Evolutionary conservation across 2,888 invertebrate species (phyloP).

Genomic region (Electrophaes corylata): DNA sequence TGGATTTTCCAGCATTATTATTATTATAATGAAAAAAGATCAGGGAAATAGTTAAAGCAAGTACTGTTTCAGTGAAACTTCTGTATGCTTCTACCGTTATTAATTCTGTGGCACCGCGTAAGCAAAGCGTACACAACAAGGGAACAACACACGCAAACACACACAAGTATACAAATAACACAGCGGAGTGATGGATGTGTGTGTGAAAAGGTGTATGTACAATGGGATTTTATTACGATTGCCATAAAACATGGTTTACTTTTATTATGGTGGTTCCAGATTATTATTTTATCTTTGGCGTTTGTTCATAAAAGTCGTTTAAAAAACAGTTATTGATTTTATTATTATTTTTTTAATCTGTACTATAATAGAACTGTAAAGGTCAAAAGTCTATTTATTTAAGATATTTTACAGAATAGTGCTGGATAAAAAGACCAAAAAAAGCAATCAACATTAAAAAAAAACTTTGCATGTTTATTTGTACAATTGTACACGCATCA

Average conservation of each 20-base stretch:
- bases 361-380: too few species aligned
- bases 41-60: too few species aligned
- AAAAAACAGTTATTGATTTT: background rate
- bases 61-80: conserved; percentile 1
- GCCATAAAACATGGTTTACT: conserved; percentile 3
- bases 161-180: conserved; percentile 22
- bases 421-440: too few species aligned
- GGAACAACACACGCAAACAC: conserved; percentile 36
- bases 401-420: too few species aligned
- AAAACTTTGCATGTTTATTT: too few species aligned
- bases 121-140: conserved; percentile 29
- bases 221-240: conserved; percentile 12
- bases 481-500: too few species aligned
- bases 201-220: conserved; percentile 32
- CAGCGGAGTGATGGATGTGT: conserved; percentile 38
- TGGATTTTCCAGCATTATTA: too few species aligned
- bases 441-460: too few species aligned
- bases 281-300: background rate
- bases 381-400: too few species aligned
- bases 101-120: conserved; percentile 19
- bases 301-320: background rate
- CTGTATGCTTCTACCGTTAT: background rate
- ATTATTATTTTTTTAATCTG: too few species aligned
- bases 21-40: too few species aligned
- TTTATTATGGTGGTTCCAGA: conserved; percentile 1